These are phyloP conservation scores for Pyrgus malvae DNA, from an alignment of 2,888 invertebrate species.

Conservation along the genomic window DNA sequence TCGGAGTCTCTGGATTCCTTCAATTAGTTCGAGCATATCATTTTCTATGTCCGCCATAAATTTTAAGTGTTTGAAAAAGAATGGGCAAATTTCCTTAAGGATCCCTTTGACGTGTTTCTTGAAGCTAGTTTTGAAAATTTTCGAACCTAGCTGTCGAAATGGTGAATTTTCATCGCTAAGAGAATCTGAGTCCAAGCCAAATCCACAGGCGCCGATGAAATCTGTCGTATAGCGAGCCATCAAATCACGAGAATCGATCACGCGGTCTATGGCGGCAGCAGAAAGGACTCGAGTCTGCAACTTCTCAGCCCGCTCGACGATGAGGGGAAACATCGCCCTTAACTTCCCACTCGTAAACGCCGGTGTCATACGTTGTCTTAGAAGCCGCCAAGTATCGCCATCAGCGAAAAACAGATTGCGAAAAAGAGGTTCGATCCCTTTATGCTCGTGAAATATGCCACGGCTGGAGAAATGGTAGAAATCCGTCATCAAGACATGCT, in stretches of 20 bases:
- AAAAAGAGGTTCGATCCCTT: slow-evolving; percentile 52
- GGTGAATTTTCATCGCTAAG: slow-evolving; percentile 34
- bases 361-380: slow-evolving; percentile 61
- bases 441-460: slow-evolving; percentile 43
- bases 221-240: slow-evolving; percentile 46
- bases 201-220: slow-evolving; percentile 38
- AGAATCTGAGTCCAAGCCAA: slow-evolving; percentile 37
- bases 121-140: slow-evolving; percentile 43
- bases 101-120: slow-evolving; percentile 39
- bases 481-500: slow-evolving; percentile 47
- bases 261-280: slow-evolving; percentile 38
- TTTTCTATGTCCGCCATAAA: slow-evolving; percentile 43
- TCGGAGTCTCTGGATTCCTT: slow-evolving; percentile 30
- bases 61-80: slow-evolving; percentile 44
- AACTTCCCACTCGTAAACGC: slow-evolving; percentile 62
- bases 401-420: slow-evolving; percentile 59
- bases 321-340: slow-evolving; percentile 61
- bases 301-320: slow-evolving; percentile 53
- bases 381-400: slow-evolving; percentile 59
- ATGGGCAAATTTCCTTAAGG: slow-evolving; percentile 51
- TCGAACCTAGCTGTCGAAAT: slow-evolving; percentile 33
- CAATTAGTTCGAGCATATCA: slow-evolving; percentile 41
- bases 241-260: slow-evolving; percentile 54
- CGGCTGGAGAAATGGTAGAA: slow-evolving; percentile 50
- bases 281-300: slow-evolving; percentile 45